These are phyloP conservation scores for Platyscapa corneri DNA, from an alignment of 1,140 invertebrate species.

Conservation along the genomic window DNA sequence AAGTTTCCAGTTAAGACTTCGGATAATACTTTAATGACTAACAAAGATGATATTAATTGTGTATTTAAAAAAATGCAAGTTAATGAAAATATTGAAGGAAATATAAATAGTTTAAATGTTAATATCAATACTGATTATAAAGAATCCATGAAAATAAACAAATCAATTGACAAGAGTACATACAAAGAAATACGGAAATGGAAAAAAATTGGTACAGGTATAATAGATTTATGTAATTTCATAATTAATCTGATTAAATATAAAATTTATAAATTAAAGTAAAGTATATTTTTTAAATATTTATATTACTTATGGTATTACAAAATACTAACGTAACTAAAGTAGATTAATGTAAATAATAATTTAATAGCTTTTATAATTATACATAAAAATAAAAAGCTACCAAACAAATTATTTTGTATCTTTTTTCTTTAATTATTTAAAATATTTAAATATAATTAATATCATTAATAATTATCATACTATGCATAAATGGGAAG, in stretches of 20 bases:
- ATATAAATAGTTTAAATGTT: slow-evolving; percentile 36
- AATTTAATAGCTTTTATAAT: too few species aligned
- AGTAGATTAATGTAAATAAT: too few species aligned
- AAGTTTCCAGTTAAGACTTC: not conserved
- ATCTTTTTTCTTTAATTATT: too few species aligned
- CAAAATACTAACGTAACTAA: not conserved
- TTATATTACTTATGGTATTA: too few species aligned
- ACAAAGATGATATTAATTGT: slow-evolving; percentile 32
- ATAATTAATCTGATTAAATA: not conserved
- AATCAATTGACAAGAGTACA: slow-evolving; percentile 56
- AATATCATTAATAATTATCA: too few species aligned
- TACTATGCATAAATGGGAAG: too few species aligned
- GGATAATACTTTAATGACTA: slow-evolving; percentile 10
- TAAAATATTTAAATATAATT: too few species aligned
- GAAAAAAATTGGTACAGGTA: slow-evolving; percentile 61
- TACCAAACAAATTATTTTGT: too few species aligned
- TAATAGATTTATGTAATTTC: not conserved
- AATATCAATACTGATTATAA: slow-evolving; percentile 35
- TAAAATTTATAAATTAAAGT: not conserved
- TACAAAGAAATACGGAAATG: slow-evolving; percentile 67
- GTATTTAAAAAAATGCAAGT: slow-evolving; percentile 29
- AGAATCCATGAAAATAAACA: slow-evolving; percentile 41
- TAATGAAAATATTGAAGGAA: not conserved
- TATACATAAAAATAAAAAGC: too few species aligned
- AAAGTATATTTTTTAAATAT: not conserved